Conservation (phyloP, 1,140 invertebrate species). For the Lethrus apterus region DNA sequence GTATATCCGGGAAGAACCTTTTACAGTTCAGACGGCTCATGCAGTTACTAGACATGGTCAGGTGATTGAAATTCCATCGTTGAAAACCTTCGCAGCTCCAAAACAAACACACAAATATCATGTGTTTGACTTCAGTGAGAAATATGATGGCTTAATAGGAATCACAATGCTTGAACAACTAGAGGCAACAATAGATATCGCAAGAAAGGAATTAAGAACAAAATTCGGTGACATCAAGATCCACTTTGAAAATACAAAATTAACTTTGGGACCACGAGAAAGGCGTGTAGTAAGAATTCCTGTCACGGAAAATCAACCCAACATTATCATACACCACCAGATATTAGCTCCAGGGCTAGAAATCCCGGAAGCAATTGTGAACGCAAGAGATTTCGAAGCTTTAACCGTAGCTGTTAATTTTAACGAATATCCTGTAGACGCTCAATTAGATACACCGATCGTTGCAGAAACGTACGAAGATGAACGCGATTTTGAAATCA, state of each 20-base stretch:
- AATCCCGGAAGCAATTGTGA: background rate
- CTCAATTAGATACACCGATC: slow-evolving; percentile 5
- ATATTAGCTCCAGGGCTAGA: slow-evolving; percentile 4
- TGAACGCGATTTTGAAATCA: background rate
- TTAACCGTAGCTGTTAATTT: slow-evolving; percentile 4
- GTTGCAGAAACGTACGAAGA: background rate
- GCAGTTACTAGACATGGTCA: background rate
- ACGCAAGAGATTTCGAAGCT: slow-evolving; percentile 2
- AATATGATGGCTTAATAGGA: background rate
- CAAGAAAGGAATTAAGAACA: background rate
- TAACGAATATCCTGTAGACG: background rate
- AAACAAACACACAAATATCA: background rate
- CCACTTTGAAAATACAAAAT: background rate
- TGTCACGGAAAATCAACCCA: background rate
- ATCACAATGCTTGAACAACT: background rate
- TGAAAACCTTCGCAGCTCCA: slow-evolving; percentile 4
- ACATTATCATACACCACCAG: slow-evolving; percentile 4
- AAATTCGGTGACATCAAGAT: slow-evolving; percentile 5
- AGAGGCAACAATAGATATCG: slow-evolving; percentile 1
- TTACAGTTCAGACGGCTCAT: slow-evolving; percentile 2
- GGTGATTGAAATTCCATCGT: background rate
- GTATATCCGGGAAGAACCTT: slow-evolving; percentile 1
- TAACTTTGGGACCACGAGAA: slow-evolving; percentile 5
- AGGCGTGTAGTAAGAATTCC: slow-evolving; percentile 5
- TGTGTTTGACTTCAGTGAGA: slow-evolving; percentile 1